Evolutionary conservation across 2,113 vertebrate genomes (phyloP).

Genomic region (Cyprinus carpio): DNA sequence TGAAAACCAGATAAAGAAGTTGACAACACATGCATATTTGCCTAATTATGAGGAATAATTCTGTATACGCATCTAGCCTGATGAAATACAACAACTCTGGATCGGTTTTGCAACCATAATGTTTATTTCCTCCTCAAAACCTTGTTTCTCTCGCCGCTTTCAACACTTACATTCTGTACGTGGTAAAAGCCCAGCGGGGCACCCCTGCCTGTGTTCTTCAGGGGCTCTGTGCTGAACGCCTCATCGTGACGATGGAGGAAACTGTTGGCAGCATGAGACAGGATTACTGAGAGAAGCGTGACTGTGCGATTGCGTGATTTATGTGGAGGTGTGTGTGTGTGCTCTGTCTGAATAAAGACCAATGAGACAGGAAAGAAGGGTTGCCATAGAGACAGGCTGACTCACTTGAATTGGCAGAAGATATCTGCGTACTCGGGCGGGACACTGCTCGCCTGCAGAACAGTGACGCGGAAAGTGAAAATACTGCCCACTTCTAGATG

Average conservation of each 20-base stretch:
- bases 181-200: conserved; percentile 95
- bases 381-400: conserved; percentile 48
- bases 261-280: conserved; percentile 70
- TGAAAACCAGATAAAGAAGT: not conserved
- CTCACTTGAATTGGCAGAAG: conserved; percentile 99
- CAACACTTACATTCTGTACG: conserved; percentile 91
- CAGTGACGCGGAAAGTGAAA: conserved; percentile 96
- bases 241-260: conserved; percentile 98
- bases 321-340: not conserved
- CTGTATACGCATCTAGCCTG: not conserved
- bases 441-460: conserved; percentile 91
- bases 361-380: conserved; percentile 7
- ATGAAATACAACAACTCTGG: not conserved
- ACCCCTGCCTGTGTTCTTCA: conserved; percentile 94
- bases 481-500: conserved; percentile 92
- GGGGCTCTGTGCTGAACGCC: conserved; percentile 96
- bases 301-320: conserved; percentile 21
- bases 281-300: conserved; percentile 23
- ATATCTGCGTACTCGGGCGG: conserved; percentile 94
- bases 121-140: not conserved
- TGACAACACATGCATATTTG: not conserved
- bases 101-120: not conserved
- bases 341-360: conserved; percentile 16
- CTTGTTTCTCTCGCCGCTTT: not conserved
- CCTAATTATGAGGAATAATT: not conserved